Percentiles rank a stretch among this genome's conserved stretches.
phyloP scores from a whole-genome alignment of 2,888 invertebrate species.

The Ypsolopha scabrella region DNA sequence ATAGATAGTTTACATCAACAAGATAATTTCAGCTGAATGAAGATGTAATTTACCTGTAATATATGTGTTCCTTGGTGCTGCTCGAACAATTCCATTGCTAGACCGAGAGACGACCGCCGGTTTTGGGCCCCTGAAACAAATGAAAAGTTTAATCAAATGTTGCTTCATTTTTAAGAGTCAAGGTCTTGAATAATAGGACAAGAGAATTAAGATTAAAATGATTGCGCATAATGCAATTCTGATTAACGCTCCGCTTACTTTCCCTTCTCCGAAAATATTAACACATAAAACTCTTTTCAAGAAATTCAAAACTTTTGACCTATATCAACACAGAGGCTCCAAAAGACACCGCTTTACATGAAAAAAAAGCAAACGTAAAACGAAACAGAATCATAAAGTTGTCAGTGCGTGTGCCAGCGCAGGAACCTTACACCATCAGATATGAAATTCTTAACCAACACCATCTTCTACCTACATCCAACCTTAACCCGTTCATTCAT shows the following conservation, averaged over 20 bases:
- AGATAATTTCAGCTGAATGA: no score
- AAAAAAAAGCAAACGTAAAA: constrained; percentile 1
- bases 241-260: no score
- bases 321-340: not conserved
- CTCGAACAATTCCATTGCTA: constrained; percentile 92
- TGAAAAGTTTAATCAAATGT: constrained; percentile 7
- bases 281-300: no score
- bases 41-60: constrained; percentile 79
- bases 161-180: no score
- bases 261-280: no score
- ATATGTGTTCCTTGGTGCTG: constrained; percentile 98
- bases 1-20: no score
- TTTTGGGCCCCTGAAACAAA: constrained; percentile 80
- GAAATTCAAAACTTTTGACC: constrained; percentile 5
- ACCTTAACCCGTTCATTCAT: no score
- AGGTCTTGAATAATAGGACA: no score
- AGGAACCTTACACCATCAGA: constrained; percentile 27
- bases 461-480: no score
- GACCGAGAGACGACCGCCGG: constrained; percentile 78
- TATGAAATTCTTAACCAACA: constrained; percentile 7
- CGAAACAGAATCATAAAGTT: constrained; percentile 8
- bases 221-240: no score
- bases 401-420: constrained; percentile 20
- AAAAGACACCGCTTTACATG: not conserved
- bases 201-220: no score